These are phyloP conservation scores for Neomorphus geoffroyi DNA, from an alignment of 2,797 vertebrate genomes.

Conservation along the genomic window DNA sequence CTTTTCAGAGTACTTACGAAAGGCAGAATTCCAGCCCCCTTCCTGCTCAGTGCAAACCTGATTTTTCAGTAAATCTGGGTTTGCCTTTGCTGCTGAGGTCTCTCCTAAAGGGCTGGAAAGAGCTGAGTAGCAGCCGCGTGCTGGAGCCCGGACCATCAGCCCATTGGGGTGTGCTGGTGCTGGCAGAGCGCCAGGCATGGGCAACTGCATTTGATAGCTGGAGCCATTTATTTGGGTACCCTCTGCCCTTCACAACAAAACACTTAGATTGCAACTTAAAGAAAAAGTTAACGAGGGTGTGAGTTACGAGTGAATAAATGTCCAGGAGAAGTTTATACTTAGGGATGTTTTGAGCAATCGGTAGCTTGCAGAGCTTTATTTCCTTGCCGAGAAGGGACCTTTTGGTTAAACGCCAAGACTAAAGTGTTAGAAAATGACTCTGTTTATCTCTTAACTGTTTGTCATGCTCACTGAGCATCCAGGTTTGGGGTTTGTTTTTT, in stretches of 20 bases:
- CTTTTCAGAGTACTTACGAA: not conserved
- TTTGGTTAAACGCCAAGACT: conserved; percentile 44
- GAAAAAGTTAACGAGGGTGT: conserved; percentile 79
- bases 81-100: not conserved
- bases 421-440: conserved; percentile 64
- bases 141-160: conserved; percentile 57
- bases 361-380: conserved; percentile 57
- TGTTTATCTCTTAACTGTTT: conserved; percentile 65
- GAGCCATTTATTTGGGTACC: conserved; percentile 55
- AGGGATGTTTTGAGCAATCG: conserved; percentile 66
- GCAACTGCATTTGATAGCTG: conserved; percentile 76
- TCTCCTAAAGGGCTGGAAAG: not conserved
- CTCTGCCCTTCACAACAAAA: conserved; percentile 21
- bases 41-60: not conserved
- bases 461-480: conserved; percentile 14
- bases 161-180: conserved; percentile 70
- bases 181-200: conserved; percentile 69
- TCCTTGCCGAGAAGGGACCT: conserved; percentile 20
- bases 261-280: conserved; percentile 31
- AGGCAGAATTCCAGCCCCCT: not conserved
- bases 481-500: too few species aligned
- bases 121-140: conserved; percentile 44
- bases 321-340: conserved; percentile 76
- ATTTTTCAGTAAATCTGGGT: conserved; percentile 36
- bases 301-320: conserved; percentile 76